phyloP scores from a whole-genome alignment of 2,888 invertebrate genomes.

The Nomada ferruginata region DNA sequence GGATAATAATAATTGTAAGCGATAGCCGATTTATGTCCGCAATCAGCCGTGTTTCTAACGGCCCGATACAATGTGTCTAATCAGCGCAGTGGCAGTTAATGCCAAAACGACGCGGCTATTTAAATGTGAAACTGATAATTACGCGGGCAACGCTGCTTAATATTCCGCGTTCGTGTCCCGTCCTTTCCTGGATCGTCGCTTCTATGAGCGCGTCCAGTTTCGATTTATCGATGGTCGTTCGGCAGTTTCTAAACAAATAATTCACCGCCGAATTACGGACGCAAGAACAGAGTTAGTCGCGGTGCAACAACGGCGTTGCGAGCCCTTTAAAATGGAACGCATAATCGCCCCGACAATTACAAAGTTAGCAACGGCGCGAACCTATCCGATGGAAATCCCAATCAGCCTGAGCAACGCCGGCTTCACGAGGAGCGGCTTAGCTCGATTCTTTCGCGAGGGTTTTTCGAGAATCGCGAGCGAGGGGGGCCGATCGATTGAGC shows the following conservation, averaged over 20 bases:
- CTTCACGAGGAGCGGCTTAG: not conserved
- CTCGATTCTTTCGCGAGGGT: slow-evolving; percentile 46
- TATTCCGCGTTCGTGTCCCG: slow-evolving; percentile 23
- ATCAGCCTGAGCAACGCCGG: not conserved
- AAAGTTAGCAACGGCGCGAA: not conserved
- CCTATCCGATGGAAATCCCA: not conserved
- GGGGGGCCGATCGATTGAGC: slow-evolving; percentile 79
- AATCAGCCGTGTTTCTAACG: slow-evolving; percentile 46
- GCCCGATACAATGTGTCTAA: slow-evolving; percentile 54
- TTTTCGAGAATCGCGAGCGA: slow-evolving; percentile 60
- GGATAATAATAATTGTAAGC: slow-evolving; percentile 65
- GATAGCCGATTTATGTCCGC: slow-evolving; percentile 64
- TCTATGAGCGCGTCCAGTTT: not conserved
- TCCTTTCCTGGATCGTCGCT: slow-evolving; percentile 6
- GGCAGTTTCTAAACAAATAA: not conserved
- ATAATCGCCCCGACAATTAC: too few relatives aligned
- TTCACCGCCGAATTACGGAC: not conserved
- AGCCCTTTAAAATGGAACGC: too few relatives aligned
- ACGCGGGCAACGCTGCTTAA: slow-evolving; percentile 35
- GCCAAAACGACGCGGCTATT: slow-evolving; percentile 45
- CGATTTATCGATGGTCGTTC: not conserved
- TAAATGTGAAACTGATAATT: slow-evolving; percentile 61
- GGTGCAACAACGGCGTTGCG: too few relatives aligned
- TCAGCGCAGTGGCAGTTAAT: slow-evolving; percentile 52
- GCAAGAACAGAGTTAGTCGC: too few relatives aligned